A percentile compares a stretch with the other conserved stretches of the same genome.
Conservation (phyloP, 1,140 invertebrate species). For the Zaprionus inermis region DNA sequence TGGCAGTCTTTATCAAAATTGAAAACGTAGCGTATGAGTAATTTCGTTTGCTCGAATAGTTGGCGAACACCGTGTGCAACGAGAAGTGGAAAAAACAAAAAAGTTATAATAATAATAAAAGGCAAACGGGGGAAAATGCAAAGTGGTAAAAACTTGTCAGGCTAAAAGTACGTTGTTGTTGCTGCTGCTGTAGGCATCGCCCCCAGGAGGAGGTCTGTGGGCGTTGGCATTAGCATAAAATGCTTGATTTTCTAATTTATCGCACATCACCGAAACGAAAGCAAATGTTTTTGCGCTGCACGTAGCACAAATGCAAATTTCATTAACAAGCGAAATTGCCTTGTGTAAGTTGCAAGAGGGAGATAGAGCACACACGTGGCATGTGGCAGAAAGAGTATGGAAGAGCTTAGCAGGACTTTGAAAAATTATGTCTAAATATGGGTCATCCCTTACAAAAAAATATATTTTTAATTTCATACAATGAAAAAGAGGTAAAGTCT, state of each 20-base stretch:
- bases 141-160: slow-evolving; percentile 80
- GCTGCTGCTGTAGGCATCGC: slow-evolving; percentile 34
- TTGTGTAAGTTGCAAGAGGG: slow-evolving; percentile 50
- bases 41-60: slow-evolving; percentile 74
- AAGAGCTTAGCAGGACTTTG: not conserved
- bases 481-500: not conserved
- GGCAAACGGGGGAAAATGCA: slow-evolving; percentile 59
- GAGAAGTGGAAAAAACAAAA: slow-evolving; percentile 40
- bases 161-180: slow-evolving; percentile 43
- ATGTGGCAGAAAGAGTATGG: slow-evolving; percentile 15
- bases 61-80: slow-evolving; percentile 42
- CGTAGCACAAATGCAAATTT: slow-evolving; percentile 82
- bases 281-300: slow-evolving; percentile 69
- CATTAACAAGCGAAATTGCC: slow-evolving; percentile 80
- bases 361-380: slow-evolving; percentile 29
- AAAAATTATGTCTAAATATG: not conserved
- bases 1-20: slow-evolving; percentile 68
- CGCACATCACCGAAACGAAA: slow-evolving; percentile 74
- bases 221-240: slow-evolving; percentile 75
- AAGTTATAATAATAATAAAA: slow-evolving; percentile 14
- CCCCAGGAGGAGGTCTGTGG: slow-evolving; percentile 33
- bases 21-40: slow-evolving; percentile 78
- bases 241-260: slow-evolving; percentile 83
- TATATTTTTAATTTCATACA: not conserved
- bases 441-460: not conserved